Evolutionary conservation across 2,797 vertebrate species (phyloP).

Genomic region (Pagetopsis macropterus): DNA sequence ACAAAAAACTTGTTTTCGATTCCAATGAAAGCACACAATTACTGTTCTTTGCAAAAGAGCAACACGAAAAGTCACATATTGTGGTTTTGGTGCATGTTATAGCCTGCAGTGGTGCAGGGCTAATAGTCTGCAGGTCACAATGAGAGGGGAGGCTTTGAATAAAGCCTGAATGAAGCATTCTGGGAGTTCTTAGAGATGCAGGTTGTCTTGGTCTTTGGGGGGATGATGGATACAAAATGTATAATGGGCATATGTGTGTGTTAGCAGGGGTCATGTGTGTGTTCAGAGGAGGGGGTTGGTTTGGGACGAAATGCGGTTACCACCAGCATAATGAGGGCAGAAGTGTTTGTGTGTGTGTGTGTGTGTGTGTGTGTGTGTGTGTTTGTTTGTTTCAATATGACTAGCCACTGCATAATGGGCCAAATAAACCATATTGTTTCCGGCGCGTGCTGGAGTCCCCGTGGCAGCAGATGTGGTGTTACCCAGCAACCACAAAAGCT

Average conservation of each 20-base stretch:
- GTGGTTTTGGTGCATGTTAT: not conserved
- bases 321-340: slow-evolving; percentile 61
- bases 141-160: not conserved
- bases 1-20: too few species aligned
- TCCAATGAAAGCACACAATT: not conserved
- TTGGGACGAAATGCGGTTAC: slow-evolving; percentile 56
- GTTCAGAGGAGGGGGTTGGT: slow-evolving; percentile 15
- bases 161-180: slow-evolving; percentile 32
- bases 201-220: slow-evolving; percentile 5
- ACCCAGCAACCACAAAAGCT: slow-evolving; percentile 74
- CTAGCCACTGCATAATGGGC: slow-evolving; percentile 62
- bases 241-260: slow-evolving; percentile 48
- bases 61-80: not conserved
- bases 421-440: slow-evolving; percentile 73
- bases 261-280: slow-evolving; percentile 37
- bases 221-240: slow-evolving; percentile 32
- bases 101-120: not conserved
- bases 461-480: slow-evolving; percentile 81
- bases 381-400: slow-evolving; percentile 43
- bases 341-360: not conserved
- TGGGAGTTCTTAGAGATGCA: slow-evolving; percentile 26
- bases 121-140: slow-evolving; percentile 1
- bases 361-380: not conserved
- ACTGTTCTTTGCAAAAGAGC: not conserved
- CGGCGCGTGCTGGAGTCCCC: slow-evolving; percentile 72